Percentiles rank a stretch among this genome's conserved stretches.
Evolutionary conservation across 2,888 invertebrate genomes (phyloP).

Genomic region (Idaea aversata): DNA sequence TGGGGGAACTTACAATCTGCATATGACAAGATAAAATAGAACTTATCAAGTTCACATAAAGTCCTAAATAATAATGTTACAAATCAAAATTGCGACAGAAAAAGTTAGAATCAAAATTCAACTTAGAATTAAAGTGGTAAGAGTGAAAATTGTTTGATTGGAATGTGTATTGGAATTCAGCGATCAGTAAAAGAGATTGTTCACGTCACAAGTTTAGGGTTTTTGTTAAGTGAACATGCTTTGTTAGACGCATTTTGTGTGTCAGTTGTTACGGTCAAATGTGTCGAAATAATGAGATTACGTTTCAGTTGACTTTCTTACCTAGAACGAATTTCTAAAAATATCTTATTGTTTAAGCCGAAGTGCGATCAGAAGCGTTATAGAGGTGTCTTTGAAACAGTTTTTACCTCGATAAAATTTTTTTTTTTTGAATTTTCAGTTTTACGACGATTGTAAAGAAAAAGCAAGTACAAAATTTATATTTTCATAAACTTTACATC

Average conservation of each 20-base stretch:
- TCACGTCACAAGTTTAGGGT: constrained; percentile 38
- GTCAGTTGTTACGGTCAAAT: constrained; percentile 15
- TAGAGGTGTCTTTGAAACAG: too few species aligned
- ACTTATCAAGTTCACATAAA: constrained; percentile 12
- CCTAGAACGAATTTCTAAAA: not conserved
- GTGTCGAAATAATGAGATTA: not conserved
- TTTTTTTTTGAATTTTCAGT: too few species aligned
- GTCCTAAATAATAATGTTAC: constrained; percentile 5
- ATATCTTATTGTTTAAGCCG: too few species aligned
- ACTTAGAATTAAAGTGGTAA: constrained; percentile 13
- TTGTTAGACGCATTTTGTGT: constrained; percentile 33
- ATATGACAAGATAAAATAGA: constrained; percentile 16
- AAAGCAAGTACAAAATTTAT: too few species aligned
- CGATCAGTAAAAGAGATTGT: constrained; percentile 33
- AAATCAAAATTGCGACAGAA: constrained; percentile 6
- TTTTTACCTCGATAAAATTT: too few species aligned
- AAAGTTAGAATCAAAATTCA: constrained; percentile 16
- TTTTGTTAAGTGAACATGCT: constrained; percentile 40
- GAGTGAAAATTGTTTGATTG: constrained; percentile 15
- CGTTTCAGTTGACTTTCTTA: not conserved
- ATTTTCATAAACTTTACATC: too few species aligned
- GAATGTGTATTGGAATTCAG: constrained; percentile 20
- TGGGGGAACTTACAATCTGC: constrained; percentile 30
- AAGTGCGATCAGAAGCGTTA: too few species aligned
- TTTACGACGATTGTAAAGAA: too few species aligned